Percentiles rank a stretch among this genome's conserved stretches.
phyloP scores from a whole-genome alignment of 2,113 vertebrate genomes.

The Elachura formosa region DNA sequence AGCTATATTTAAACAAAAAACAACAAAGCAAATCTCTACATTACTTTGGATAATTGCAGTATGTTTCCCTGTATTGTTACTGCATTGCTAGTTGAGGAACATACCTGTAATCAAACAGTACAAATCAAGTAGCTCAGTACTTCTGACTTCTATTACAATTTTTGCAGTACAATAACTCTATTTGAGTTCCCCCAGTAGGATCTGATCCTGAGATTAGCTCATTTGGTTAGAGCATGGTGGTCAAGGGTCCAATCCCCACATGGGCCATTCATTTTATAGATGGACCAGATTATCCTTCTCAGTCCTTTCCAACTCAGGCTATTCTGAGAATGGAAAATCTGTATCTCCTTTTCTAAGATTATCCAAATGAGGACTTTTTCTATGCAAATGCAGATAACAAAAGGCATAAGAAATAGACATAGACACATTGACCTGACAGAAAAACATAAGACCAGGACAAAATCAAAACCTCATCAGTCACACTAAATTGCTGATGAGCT shows the following conservation, averaged over 20 bases:
- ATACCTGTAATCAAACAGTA: not conserved
- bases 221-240: not conserved
- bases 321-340: not conserved
- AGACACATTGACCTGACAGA: not conserved
- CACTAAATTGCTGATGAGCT: not conserved
- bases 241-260: not conserved
- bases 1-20: not conserved
- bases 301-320: not conserved
- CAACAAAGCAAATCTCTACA: not conserved
- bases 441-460: not conserved
- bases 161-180: not conserved
- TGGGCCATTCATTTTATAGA: not conserved
- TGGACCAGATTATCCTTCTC: not conserved
- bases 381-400: not conserved
- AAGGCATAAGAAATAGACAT: not conserved
- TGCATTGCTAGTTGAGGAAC: not conserved
- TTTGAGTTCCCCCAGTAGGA: not conserved
- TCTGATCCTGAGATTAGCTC: not conserved
- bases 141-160: not conserved
- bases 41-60: not conserved
- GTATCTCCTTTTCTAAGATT: not conserved
- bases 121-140: not conserved
- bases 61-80: not conserved
- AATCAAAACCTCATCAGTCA: not conserved
- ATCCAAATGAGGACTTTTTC: not conserved